Conservation (phyloP, 2,113 vertebrate genomes). For the Alethe castanea region DNA sequence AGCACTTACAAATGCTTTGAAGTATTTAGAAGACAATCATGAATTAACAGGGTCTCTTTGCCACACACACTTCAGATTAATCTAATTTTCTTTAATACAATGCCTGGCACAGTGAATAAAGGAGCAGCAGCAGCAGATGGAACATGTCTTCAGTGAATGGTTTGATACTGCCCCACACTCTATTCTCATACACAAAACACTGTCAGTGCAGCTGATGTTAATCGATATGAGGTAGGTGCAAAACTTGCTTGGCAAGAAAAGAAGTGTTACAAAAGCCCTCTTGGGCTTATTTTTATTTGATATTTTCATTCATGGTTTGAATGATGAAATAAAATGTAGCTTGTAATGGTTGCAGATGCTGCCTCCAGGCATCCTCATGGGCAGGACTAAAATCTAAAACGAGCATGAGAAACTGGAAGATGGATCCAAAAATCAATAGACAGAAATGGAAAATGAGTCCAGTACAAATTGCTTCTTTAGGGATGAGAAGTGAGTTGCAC, state of each 20-base stretch:
- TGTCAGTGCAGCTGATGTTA: accelerated
- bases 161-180: background rate
- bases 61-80: background rate
- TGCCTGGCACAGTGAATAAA: background rate
- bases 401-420: background rate
- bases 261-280: background rate
- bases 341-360: background rate
- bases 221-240: background rate
- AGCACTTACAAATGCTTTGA: background rate
- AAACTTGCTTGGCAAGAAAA: background rate
- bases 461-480: background rate
- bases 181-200: background rate
- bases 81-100: background rate
- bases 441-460: background rate
- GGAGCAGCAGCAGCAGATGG: background rate
- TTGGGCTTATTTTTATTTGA: background rate
- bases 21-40: background rate
- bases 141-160: background rate
- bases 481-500: background rate
- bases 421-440: background rate
- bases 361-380: background rate
- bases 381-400: background rate
- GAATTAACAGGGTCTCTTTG: background rate
- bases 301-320: background rate
- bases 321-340: background rate